Base-by-base conservation (phyloP, 2,888 invertebrate species). In the Strigamia crassipes region DNA sequence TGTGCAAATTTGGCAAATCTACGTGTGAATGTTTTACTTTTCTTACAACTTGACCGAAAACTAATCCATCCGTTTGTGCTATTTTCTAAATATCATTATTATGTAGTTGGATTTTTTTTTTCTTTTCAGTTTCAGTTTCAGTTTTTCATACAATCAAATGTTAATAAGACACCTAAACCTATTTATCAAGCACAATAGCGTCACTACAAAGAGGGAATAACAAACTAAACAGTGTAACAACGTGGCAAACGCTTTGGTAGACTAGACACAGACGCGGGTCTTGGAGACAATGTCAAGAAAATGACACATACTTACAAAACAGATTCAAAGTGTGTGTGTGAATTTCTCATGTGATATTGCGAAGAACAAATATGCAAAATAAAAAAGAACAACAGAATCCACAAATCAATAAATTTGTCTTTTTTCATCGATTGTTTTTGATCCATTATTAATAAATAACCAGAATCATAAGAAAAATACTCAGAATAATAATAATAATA, bases 291-390 rank as follows among this genome's bases (percentile, higher is more conserved):
- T 66, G 61, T 66, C 61, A 66, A 66, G 61, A 66, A 66, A 66
- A 66, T 66, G 61, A 66, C 61, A 66, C 61, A 66, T 66, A 66
- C 61, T 66, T 66, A 66, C 61, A 66, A 66, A 66, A 66, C 61
- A 66, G 61, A 66, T 66, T 66, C 61, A 66, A 66, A 66, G 61
- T 66, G 61, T 66, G 61, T 66, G 61, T 66, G 61, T 66, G 61
- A 66, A 66, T 66, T 66, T 66, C 61, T 66, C 61, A 66, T 66
- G 61, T 66, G 61, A 66, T 66, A 66, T 66, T 66, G 61, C 61
- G 61, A 66, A 66, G 61, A 66, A 66, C 61, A 66, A 66, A 66
- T 66, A 66, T 66, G 61, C 61, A 66, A 66, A 66, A 66, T 66
- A 66, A 66, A 66, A 66, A 66, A 66, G 61, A 66, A 66, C 61